These are phyloP conservation scores for Ciconia nigra DNA, from an alignment of 2,797 vertebrate genomes.

Conservation along the genomic window DNA sequence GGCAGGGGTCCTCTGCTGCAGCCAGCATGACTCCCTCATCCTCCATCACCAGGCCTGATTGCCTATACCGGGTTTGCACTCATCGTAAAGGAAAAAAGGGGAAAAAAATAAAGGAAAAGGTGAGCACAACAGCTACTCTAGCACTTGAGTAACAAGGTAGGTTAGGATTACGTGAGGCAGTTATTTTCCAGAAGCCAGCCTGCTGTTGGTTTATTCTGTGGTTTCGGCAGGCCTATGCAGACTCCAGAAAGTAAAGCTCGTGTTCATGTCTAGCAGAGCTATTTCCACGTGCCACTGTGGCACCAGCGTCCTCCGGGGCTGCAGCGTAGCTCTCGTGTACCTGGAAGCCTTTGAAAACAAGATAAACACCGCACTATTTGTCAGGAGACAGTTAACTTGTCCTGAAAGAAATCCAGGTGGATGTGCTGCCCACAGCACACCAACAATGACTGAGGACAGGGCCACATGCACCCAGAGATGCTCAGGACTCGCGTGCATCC, in stretches of 20 bases:
- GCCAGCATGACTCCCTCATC: neutral
- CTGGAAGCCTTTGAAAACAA: neutral
- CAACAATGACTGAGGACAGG: fast-evolving
- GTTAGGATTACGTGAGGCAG: neutral
- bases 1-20: too few species aligned
- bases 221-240: neutral
- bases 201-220: neutral
- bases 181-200: neutral
- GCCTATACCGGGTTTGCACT: neutral
- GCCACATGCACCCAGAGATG: fast-evolving
- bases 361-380: neutral
- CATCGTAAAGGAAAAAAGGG: neutral
- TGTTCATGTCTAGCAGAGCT: neutral
- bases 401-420: neutral
- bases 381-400: neutral
- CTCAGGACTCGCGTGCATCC: fast-evolving
- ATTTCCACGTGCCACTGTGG: neutral
- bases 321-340: neutral
- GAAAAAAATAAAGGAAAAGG: neutral
- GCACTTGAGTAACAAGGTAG: neutral
- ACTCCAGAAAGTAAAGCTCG: neutral
- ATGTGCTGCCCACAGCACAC: neutral
- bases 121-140: neutral
- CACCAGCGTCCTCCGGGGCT: fast-evolving
- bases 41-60: too few species aligned